A percentile compares a stretch with the other conserved stretches of the same genome.
These are phyloP conservation scores for Manis crassicaudata DNA, from an alignment of 2,797 vertebrate genomes.

Conservation along the genomic window DNA sequence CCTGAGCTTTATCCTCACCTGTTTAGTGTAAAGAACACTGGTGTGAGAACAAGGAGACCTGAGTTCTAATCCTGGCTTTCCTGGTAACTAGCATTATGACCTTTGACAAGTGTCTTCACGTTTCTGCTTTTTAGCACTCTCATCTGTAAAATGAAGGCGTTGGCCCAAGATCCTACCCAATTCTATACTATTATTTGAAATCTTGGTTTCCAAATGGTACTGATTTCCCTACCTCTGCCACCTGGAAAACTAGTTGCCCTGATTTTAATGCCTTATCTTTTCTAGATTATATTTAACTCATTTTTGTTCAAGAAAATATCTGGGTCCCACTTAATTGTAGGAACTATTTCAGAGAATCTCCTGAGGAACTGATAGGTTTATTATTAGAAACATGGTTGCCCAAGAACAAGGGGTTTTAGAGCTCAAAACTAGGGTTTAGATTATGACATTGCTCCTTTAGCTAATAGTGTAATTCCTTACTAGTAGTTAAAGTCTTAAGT, in stretches of 20 bases:
- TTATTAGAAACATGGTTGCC: conserved; percentile 21
- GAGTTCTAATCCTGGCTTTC: conserved; percentile 54
- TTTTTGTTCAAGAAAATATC: conserved; percentile 32
- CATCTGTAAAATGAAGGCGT: background rate
- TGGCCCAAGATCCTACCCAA: background rate
- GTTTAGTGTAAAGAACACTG: conserved; percentile 58
- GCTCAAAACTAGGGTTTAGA: background rate
- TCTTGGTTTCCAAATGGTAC: conserved; percentile 18
- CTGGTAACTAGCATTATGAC: background rate
- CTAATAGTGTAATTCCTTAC: conserved; percentile 5
- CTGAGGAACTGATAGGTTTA: background rate
- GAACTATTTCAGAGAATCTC: conserved; percentile 15
- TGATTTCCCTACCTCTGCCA: background rate
- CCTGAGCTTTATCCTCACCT: conserved; percentile 45
- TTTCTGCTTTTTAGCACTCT: conserved; percentile 23
- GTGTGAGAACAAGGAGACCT: conserved; percentile 45
- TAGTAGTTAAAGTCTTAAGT: conserved; percentile 20
- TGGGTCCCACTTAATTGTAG: background rate
- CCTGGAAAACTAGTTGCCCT: conserved; percentile 29
- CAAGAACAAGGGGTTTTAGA: conserved; percentile 2
- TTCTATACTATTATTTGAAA: background rate
- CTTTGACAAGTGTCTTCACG: conserved; percentile 6
- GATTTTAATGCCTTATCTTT: conserved; percentile 42
- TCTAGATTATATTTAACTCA: conserved; percentile 18
- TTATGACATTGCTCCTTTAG: background rate